phyloP scores from a whole-genome alignment of 2,113 vertebrate species.

The Rhinopomastus cyanomelas region DNA sequence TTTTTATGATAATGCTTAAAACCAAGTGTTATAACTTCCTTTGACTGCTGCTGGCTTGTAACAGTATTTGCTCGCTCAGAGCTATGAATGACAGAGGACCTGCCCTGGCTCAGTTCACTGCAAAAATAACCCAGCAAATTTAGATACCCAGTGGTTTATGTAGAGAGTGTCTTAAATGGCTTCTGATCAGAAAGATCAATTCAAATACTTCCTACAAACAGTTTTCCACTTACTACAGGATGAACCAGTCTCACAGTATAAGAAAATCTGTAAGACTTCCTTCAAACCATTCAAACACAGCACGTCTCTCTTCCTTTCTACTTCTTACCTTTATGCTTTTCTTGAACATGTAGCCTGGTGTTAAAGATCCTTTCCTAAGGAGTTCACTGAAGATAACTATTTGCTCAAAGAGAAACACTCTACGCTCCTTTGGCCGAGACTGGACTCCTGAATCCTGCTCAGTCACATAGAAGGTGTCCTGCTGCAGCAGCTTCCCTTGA shows the following conservation, averaged over 20 bases:
- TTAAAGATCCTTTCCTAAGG: constrained; percentile 95
- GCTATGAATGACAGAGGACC: not conserved
- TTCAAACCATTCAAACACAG: not conserved
- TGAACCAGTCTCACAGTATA: not conserved
- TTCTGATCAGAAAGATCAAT: not conserved
- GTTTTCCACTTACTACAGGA: not conserved
- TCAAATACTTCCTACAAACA: not conserved
- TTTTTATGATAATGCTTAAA: not conserved
- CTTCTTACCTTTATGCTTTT: constrained; percentile 92
- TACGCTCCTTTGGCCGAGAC: constrained; percentile 92
- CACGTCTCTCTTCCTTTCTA: not conserved
- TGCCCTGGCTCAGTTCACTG: not conserved
- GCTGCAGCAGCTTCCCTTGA: constrained; percentile 96
- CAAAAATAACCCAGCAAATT: not conserved
- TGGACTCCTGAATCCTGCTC: constrained; percentile 92
- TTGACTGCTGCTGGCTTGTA: not conserved
- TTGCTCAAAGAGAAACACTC: constrained; percentile 98
- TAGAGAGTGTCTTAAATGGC: not conserved
- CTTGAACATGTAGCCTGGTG: constrained; percentile 94
- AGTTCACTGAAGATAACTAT: constrained; percentile 99
- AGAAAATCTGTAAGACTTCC: not conserved
- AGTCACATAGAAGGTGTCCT: constrained; percentile 95
- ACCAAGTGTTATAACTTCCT: not conserved
- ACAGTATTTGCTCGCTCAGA: not conserved
- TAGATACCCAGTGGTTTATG: not conserved